phyloP scores from a whole-genome alignment of 2,113 vertebrate species.

The Oryzias melastigma region DNA sequence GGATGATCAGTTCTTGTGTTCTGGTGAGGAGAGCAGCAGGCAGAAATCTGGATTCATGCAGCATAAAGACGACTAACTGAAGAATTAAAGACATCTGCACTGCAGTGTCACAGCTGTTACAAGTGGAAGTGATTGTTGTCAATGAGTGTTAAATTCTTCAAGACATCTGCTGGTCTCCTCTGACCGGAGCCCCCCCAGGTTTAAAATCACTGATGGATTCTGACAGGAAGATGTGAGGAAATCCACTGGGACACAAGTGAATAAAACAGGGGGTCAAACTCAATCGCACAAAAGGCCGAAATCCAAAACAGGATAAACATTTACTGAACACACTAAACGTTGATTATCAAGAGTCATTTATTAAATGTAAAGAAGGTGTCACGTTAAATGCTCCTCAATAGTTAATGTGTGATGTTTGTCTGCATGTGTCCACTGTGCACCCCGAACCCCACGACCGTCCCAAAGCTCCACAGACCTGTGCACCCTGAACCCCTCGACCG shows the following conservation, averaged over 20 bases:
- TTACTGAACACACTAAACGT: too few species aligned
- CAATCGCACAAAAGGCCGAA: too few species aligned
- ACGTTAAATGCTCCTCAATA: too few species aligned
- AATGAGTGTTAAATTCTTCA: conserved; percentile 17
- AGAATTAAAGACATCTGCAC: background rate
- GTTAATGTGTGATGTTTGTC: background rate
- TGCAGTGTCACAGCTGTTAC: background rate
- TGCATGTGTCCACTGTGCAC: background rate
- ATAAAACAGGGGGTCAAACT: conserved; percentile 19
- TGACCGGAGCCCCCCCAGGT: conserved; percentile 15
- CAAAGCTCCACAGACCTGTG: conserved; percentile 76
- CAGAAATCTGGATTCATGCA: background rate
- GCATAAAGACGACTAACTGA: background rate
- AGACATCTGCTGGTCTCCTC: conserved; percentile 9
- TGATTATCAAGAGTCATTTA: too few species aligned
- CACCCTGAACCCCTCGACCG: conserved; percentile 69
- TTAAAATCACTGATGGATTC: conserved; percentile 4
- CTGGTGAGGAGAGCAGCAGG: background rate
- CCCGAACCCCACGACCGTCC: background rate
- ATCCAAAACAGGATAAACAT: too few species aligned
- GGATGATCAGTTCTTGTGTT: too few species aligned
- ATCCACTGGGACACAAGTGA: conserved; percentile 24
- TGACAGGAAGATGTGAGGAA: conserved; percentile 32
- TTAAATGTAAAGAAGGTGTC: too few species aligned
- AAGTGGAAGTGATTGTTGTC: conserved; percentile 6